Evolutionary conservation across 2,797 vertebrate genomes (phyloP).

Genomic region (Coregonus sp.): DNA sequence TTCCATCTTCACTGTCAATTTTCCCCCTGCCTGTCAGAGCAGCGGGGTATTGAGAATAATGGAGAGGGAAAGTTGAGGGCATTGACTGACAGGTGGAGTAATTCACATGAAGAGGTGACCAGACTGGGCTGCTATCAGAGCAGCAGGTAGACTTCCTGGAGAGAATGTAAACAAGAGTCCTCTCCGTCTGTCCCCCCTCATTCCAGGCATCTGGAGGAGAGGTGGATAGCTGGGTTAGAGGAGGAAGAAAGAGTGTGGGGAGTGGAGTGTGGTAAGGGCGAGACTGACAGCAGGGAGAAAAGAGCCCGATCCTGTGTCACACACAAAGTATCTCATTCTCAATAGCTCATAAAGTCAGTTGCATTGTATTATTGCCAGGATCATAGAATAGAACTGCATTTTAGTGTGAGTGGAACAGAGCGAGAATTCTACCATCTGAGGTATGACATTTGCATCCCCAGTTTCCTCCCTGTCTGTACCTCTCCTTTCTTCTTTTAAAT

Average conservation of each 20-base stretch:
- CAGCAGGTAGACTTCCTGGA: not conserved
- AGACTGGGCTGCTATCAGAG: conserved; percentile 8
- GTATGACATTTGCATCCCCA: not conserved
- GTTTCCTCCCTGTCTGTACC: not conserved
- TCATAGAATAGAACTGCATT: not conserved
- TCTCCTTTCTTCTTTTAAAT: not conserved
- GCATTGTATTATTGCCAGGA: not conserved
- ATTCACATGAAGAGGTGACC: conserved; percentile 11
- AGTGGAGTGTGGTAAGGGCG: not conserved
- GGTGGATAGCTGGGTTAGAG: not conserved
- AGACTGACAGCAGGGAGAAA: not conserved
- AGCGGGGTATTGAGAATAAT: conserved; percentile 4
- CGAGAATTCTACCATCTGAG: not conserved
- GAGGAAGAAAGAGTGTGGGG: not conserved
- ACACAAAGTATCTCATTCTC: not conserved
- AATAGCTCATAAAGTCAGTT: not conserved
- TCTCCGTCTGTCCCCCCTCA: not conserved
- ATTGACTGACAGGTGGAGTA: conserved; percentile 14
- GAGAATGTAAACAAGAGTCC: conserved; percentile 4
- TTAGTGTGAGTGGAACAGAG: not conserved
- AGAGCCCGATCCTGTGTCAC: not conserved
- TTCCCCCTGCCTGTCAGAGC: conserved; percentile 8
- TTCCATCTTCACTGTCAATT: conserved; percentile 7
- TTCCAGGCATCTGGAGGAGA: not conserved
- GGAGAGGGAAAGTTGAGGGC: not conserved